A percentile compares a stretch with the other conserved stretches of the same genome.
Evolutionary conservation across 2,113 vertebrate species (phyloP).

Genomic region (Taxidea taxus): DNA sequence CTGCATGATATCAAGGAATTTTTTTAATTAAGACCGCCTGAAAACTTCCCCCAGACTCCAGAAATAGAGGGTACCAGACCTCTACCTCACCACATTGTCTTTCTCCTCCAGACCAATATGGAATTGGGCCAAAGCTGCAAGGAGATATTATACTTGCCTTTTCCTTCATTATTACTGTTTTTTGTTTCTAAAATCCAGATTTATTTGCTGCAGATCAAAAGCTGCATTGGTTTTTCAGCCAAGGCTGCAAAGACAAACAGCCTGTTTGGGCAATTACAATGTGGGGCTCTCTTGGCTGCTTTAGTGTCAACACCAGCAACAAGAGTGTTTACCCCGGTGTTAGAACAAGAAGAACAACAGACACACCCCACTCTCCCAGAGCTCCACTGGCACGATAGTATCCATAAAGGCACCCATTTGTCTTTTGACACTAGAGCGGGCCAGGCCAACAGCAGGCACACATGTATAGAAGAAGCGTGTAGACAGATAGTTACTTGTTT

Average conservation of each 20-base stretch:
- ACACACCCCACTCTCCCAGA: not conserved
- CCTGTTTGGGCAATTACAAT: slow-evolving; percentile 48
- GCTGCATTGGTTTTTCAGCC: slow-evolving; percentile 37
- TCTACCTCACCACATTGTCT: not conserved
- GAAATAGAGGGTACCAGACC: not conserved
- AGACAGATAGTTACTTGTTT: slow-evolving; percentile 65
- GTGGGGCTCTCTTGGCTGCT: slow-evolving; percentile 3
- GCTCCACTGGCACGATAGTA: not conserved
- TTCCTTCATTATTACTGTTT: slow-evolving; percentile 3
- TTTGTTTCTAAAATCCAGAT: slow-evolving; percentile 36
- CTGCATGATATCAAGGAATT: not conserved
- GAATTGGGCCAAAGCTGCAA: not conserved
- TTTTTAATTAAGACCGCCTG: not conserved
- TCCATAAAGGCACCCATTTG: not conserved
- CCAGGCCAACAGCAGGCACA: not conserved
- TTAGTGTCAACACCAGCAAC: not conserved
- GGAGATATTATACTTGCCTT: not conserved
- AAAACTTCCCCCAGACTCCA: not conserved
- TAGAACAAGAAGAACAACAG: slow-evolving; percentile 35
- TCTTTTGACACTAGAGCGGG: not conserved
- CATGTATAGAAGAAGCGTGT: not conserved
- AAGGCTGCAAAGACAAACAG: slow-evolving; percentile 48
- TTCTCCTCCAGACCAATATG: slow-evolving; percentile 17
- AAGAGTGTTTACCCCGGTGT: not conserved
- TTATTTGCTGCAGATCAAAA: slow-evolving; percentile 32